Evolutionary conservation across 53 echinoderm and acorn worm genomes (phyloP), one percentile per base, ranked within the genome.

Genomic region (Henricia sp.): DNA sequence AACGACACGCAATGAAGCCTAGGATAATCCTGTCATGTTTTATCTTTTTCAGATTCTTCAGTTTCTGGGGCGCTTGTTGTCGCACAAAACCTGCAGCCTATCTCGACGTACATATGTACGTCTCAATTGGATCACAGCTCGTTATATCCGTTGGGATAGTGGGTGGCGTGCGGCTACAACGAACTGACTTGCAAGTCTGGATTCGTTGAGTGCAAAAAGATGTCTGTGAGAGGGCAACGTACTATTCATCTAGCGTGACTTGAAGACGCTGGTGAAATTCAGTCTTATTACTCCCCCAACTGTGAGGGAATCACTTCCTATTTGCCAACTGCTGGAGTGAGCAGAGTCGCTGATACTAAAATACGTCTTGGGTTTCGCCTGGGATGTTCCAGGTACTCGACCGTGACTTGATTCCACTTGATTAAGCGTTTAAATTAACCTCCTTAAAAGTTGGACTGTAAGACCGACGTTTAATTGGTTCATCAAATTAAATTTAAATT

Each of bases 231-330:
- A 57, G 80, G 80, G 80, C 80, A 80, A 80, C 62, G 80, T 44
- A 80, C 80, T 77, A 39, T 80, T 80, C 51, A 11, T 64, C 43
- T 80, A 57, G 80, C 80, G 80, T 80, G 80, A 80, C 80, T 80
- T 57, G 48, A 26, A 60, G 63, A 80, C 30, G 39, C 24, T 64
- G 80, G 65, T 39, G 13, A 44, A 80, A 24, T 69, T 69, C 70
- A 26, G 10, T 25, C 8, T 69, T 6, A 52, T 72, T 52, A 72
- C 36, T n/a, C 38, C 80, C 48, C 80, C 80, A 34, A 80, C 80
- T 64, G 80, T 19, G 65, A 1, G 63, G 20, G 50, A 34, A 64
- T 80, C 80, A 80, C 64, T 62, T 63, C 46, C 50, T 62, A 80
- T 80, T 80, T 80, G 44, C 35, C 5, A 23, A 48, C 80, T 25